Conservation (phyloP, 2,797 vertebrate species). For the Diglossa cyanea region DNA sequence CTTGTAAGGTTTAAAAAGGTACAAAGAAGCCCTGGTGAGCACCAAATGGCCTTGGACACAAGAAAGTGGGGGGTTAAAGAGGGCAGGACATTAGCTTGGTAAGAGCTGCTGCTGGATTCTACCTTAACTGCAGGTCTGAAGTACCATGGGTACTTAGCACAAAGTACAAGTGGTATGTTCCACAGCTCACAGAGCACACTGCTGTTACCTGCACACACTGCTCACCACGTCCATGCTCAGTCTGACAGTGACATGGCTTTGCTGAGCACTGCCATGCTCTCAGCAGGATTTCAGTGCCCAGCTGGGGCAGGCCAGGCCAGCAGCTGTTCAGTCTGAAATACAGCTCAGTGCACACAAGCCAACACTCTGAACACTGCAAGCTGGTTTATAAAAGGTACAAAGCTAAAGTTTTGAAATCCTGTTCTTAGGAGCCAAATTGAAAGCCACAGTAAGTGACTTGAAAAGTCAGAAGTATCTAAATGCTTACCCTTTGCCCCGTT, state of each 20-base stretch:
- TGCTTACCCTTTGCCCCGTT: background rate
- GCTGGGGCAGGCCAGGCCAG: background rate
- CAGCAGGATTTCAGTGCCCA: background rate
- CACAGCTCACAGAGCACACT: background rate
- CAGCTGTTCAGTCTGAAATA: background rate
- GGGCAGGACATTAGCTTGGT: rapidly evolving
- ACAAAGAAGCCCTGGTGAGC: background rate
- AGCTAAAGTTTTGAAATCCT: background rate
- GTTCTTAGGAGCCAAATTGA: background rate
- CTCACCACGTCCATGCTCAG: background rate
- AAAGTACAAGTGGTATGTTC: background rate
- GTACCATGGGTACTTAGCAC: background rate
- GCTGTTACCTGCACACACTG: no score
- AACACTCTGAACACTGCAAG: background rate
- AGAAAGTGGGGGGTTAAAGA: rapidly evolving
- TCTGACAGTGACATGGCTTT: rapidly evolving
- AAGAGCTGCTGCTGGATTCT: background rate
- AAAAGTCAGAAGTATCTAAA: background rate
- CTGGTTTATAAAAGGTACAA: background rate
- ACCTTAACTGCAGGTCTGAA: background rate
- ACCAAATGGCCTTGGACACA: background rate
- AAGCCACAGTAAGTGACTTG: background rate
- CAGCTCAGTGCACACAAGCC: background rate
- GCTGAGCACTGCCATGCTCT: rapidly evolving
- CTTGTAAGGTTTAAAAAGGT: background rate